Evolutionary conservation across 2,888 invertebrate species (phyloP).

Genomic region (Polydrusus cervinus): DNA sequence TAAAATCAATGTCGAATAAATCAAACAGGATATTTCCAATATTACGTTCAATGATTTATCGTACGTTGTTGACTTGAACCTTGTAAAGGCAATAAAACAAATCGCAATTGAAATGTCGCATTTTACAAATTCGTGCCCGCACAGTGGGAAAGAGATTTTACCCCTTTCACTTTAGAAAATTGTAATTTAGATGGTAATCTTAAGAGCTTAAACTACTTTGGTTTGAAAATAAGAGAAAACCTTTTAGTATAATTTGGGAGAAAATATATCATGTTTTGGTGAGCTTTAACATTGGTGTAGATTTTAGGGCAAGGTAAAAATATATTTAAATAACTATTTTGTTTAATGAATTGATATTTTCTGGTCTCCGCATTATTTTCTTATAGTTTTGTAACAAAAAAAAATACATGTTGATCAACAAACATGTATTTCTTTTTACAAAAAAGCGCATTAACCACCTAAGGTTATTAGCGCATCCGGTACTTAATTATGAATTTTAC

Average conservation of each 20-base stretch:
- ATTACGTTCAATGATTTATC: not conserved
- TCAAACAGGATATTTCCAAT: not conserved
- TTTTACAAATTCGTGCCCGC: conserved; percentile 43
- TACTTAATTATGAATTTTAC: no score
- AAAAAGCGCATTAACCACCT: no score
- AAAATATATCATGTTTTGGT: conserved; percentile 29
- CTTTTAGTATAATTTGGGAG: conserved; percentile 28
- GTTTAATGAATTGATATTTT: no score
- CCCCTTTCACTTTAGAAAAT: conserved; percentile 45
- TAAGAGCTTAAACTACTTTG: conserved; percentile 40
- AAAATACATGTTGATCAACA: no score
- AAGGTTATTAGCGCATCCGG: no score
- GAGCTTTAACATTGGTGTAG: conserved; percentile 5
- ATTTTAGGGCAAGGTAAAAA: not conserved
- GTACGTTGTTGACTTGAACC: not conserved
- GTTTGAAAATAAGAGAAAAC: conserved; percentile 43
- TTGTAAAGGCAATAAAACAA: conserved; percentile 15
- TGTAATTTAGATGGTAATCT: conserved; percentile 52
- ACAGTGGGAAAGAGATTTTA: conserved; percentile 45
- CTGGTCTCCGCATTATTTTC: no score
- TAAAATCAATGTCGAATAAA: not conserved
- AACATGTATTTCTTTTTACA: no score
- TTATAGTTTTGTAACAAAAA: no score
- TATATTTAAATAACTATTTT: no score
- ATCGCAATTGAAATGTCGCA: conserved; percentile 32